Percentiles rank a stretch among this genome's conserved stretches.
Evolutionary conservation across 2,113 vertebrate genomes (phyloP).

Genomic region (Sturnira hondurensis): DNA sequence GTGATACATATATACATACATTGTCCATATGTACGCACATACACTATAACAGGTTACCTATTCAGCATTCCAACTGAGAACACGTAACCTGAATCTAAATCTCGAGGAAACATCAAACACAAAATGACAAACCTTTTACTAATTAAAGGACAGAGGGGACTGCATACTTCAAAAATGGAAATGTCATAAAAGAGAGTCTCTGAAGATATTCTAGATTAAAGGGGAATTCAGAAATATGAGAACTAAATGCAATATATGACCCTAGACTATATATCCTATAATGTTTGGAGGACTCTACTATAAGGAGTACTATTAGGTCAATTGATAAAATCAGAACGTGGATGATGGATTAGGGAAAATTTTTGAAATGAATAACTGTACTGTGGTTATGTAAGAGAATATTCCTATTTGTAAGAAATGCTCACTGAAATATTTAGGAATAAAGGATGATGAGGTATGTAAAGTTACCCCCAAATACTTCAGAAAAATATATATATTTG

Average conservation of each 20-base stretch:
- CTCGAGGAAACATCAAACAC: background rate
- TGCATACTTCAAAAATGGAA: conserved; percentile 16
- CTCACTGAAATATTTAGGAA: background rate
- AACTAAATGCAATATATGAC: background rate
- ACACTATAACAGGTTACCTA: background rate
- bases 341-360: background rate
- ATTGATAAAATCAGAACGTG: background rate
- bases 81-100: background rate
- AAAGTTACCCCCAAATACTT: background rate
- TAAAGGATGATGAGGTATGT: background rate
- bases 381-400: background rate
- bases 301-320: background rate
- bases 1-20: background rate
- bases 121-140: background rate
- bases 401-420: background rate
- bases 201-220: background rate
- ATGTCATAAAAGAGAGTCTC: background rate
- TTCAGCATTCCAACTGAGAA: background rate
- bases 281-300: background rate
- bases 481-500: background rate
- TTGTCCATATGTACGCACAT: background rate
- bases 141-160: background rate
- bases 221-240: background rate
- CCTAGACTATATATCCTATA: background rate
- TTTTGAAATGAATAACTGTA: background rate